These are phyloP conservation scores for Pyrocoelia pectoralis DNA, from an alignment of 2,888 invertebrate genomes.

Conservation along the genomic window DNA sequence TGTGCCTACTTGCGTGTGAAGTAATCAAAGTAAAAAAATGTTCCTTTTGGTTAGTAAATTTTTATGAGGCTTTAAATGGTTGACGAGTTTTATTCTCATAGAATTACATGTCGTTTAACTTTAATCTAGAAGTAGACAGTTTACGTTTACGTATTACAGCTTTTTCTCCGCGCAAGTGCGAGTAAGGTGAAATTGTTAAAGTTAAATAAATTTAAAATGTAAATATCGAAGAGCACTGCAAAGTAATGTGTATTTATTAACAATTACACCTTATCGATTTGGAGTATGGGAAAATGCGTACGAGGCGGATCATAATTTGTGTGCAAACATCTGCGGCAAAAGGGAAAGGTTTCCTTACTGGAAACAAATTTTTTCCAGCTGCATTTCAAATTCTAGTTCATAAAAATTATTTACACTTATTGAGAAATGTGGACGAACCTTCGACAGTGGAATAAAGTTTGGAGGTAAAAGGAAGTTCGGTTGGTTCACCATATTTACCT, in stretches of 20 bases:
- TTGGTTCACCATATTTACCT: slow-evolving; percentile 35
- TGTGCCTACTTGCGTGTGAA: not conserved
- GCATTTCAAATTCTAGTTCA: not conserved
- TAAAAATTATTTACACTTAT: too few relatives aligned
- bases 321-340: not conserved
- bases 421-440: too few relatives aligned
- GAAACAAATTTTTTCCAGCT: not conserved
- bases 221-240: not conserved
- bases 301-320: not conserved
- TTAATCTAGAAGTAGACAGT: slow-evolving; percentile 3
- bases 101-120: slow-evolving; percentile 8
- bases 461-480: slow-evolving; percentile 18
- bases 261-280: not conserved
- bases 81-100: slow-evolving; percentile 1
- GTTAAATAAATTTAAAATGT: not conserved
- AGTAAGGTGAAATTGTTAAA: not conserved
- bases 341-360: not conserved
- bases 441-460: slow-evolving; percentile 23
- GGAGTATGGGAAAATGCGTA: not conserved
- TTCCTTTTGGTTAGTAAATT: slow-evolving; percentile 5
- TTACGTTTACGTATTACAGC: not conserved
- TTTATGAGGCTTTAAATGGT: slow-evolving; percentile 4
- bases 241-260: not conserved
- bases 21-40: slow-evolving; percentile 3
- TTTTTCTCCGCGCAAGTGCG: not conserved